Evolutionary conservation across 2,113 vertebrate genomes (phyloP), one percentile per base, ranked within the genome.

Genomic region (Centropus unirufus): DNA sequence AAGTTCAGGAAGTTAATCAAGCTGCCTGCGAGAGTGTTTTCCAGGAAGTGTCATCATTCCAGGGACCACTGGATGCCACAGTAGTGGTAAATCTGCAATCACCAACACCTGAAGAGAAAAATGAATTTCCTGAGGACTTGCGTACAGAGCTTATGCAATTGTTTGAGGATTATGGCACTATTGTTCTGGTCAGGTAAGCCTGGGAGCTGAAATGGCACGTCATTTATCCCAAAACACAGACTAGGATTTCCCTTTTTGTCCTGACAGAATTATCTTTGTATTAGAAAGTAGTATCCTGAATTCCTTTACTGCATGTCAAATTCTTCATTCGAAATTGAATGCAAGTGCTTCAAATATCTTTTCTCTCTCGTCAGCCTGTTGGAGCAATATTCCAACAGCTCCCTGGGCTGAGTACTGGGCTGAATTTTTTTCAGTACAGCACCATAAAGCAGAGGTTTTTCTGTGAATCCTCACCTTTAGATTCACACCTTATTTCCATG

Each of bases 51-150:
- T 98, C 98, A 39, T 98, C 98, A 27, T 98, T 97, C 95, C 98
- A 98, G 94, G 98, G 98, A 20, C 98, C 98, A 9, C 83, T 98
- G 63, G 98, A 98, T 54, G 98, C 98, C 81, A 98, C 98, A 0
- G 97, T 98, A 11, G 95, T 98, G 24, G 96, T 98, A 30, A 96
- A 97, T 89, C 92, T 98, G 8, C 89, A 97, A 11, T 97, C 97
- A 8, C 97, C 98, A 59, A 95, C 84, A 11, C 83, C 90, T 29
- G 97, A 98, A 83, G 98, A 98, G 95, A 97, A 94, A 75, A 96
- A 96, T 4, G 97, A 98, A 62, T 98, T 98, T 96, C 98, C 98
- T 2, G 98, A 98, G 83, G 98, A 98, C 58, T 39, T 98, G 80
- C 98, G 98, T 29, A 58, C 92, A 12, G 98, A 98, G 22, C 97